phyloP scores from a whole-genome alignment of 1,140 invertebrate species.

The Drosophila novamexicana region DNA sequence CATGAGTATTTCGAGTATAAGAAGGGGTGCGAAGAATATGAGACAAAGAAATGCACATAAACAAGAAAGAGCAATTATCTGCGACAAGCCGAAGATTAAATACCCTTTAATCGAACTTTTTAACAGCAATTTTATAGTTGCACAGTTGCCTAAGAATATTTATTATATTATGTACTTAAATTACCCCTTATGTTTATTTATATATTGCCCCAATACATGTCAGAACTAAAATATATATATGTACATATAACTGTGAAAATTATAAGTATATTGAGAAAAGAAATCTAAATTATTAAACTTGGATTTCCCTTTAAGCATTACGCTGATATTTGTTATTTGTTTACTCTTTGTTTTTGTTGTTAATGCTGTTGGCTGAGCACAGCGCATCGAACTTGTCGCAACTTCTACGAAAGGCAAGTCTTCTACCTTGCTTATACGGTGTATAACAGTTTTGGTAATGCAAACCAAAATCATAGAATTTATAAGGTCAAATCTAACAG shows the following conservation, averaged over 20 bases:
- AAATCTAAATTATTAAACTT: slow-evolving; percentile 4
- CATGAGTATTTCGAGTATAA: neutral
- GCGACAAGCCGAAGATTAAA: neutral
- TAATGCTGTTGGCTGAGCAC: neutral
- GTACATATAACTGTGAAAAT: neutral
- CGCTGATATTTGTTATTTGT: slow-evolving; percentile 12
- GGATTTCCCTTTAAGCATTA: neutral
- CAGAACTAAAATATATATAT: too few relatives aligned
- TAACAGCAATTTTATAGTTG: too few relatives aligned
- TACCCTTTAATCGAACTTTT: neutral
- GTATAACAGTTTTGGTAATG: slow-evolving; percentile 41
- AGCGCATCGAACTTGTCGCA: slow-evolving; percentile 23
- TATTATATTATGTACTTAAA: too few relatives aligned
- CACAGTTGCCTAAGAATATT: too few relatives aligned
- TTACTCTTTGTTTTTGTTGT: slow-evolving; percentile 1
- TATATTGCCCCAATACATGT: too few relatives aligned
- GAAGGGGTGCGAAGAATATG: slow-evolving; percentile 8
- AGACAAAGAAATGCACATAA: slow-evolving; percentile 29
- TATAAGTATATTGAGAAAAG: neutral
- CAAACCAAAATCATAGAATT: slow-evolving; percentile 1
- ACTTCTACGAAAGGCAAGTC: slow-evolving; percentile 18
- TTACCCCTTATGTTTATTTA: too few relatives aligned
- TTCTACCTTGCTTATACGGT: neutral
- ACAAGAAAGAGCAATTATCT: neutral
- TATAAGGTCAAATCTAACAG: slow-evolving; percentile 6